Base-by-base conservation (phyloP, 1,140 invertebrate genomes). In the Drepana arcuata region DNA sequence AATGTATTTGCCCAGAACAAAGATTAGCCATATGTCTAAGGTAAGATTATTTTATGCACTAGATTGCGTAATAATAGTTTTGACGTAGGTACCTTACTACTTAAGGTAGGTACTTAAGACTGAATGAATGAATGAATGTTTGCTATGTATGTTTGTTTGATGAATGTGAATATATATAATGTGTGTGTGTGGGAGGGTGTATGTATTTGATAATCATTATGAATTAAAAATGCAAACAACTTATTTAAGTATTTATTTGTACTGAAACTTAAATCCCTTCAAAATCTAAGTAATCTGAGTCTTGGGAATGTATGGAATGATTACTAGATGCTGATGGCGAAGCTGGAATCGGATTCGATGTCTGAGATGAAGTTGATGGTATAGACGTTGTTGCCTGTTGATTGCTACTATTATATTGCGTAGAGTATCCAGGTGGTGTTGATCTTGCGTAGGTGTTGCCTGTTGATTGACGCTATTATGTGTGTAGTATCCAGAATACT, bases 401-500 rank as follows among this genome's bases (percentile, higher is more conserved):
- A 21, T 21, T 21, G 18, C 18, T 21, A 21, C 18, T 21, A 21
- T 21, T 21, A 21, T 21, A 21, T 21, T 21, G 18, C 18, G 18
- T 21, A 21, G 18, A 21, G 18, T 45, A 27, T 34, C 42, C 35
- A 37, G 35, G 18, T 21, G 10, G 42, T 45, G 37, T n/a, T 46
- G 40, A 42, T 34, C 33, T 42, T 42, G 40, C 38, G 30, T 41
- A 34, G 30, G 38, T 41, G 15, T 41, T 26, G 38, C 14, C 38
- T 41, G 30, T 41, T 39, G 34, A 45, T 39, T 21, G 18, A 21
- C 18, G 18, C 18, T 45, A 45, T 15, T 12, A 37, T 45, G 42
- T 37, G 24, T 45, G 34, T 36, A 45, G 42, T 45, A 38, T 45
- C 42, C 42, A 45, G 42, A 45, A 37, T 45, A 37, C 34, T 45